Evolutionary conservation across 2,113 vertebrate genomes (phyloP), one percentile per base, ranked within the genome.

Genomic region (Falcunculus frontatus): DNA sequence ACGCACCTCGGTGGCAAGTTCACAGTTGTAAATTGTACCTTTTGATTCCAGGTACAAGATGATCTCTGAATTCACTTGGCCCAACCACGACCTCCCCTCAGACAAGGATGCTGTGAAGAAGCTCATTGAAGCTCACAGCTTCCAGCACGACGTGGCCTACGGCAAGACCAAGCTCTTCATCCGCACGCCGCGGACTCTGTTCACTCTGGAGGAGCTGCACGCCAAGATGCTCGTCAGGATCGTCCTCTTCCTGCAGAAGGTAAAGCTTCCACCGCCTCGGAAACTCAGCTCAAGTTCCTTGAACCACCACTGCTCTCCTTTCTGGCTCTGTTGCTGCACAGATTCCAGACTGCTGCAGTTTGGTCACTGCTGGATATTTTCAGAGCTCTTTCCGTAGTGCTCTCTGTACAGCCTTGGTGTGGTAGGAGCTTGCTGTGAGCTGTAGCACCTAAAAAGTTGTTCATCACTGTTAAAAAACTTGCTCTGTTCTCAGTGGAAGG

Each of bases 241-340:
- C 14, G 98, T 99, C 84, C 98, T 99, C 82, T 99, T 99, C 97
- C 98, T 99, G 10, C 99, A 99, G 96, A 99, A 99, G 99, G 99
- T 99, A 95, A 97, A 97, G 68, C 74, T 42, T 5, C 33, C 44
- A 1, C 37, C 30, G n/a, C 63, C 3, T 16, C 16, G 5, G 27
- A 56, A 75, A 10, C 53, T 65, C 56, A 11, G 6, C 33, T 67
- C 23, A 1, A 6, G 37, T 3, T 41, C 44, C 33, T 56, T 14
- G 13, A 57, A 35, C 32, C 5, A 2, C 11, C n/a, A 49, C 13
- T 49, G 41, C 30, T 64, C 6, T 47, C 52, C 42, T 35, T 10
- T 23, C 44, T 46, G 35, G 4, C 56, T 74, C 50, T 7, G 13
- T 17, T 32, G 37, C 15, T 63, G 42, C 47, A 11, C 17, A 42